These are phyloP conservation scores for Hemichromis elongatus DNA, from an alignment of 2,113 vertebrate species.

Conservation along the genomic window DNA sequence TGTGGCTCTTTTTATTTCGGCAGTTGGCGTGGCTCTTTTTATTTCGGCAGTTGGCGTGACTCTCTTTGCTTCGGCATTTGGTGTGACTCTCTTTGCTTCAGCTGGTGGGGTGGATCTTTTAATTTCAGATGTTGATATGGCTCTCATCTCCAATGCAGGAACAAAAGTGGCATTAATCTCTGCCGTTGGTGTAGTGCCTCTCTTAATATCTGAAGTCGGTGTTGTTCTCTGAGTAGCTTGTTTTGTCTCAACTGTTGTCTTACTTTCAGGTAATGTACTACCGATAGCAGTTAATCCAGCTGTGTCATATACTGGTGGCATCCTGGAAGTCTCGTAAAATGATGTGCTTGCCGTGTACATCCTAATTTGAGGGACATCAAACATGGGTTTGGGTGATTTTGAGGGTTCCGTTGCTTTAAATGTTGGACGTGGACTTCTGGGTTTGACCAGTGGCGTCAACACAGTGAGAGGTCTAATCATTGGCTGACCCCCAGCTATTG, in stretches of 20 bases:
- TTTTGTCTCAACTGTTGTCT: constrained; percentile 37
- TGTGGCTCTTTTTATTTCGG: constrained; percentile 6
- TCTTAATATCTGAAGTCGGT: constrained; percentile 24
- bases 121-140: not conserved
- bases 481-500: not conserved
- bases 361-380: constrained; percentile 74
- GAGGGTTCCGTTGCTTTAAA: constrained; percentile 47
- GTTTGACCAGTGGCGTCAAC: constrained; percentile 40
- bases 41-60: constrained; percentile 9
- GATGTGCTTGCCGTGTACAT: constrained; percentile 71
- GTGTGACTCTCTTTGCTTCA: not conserved
- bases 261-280: constrained; percentile 35
- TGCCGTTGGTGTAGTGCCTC: constrained; percentile 2
- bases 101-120: not conserved
- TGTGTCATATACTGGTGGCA: constrained; percentile 60
- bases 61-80: constrained; percentile 25
- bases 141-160: constrained; percentile 21
- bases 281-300: constrained; percentile 59
- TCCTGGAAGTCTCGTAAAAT: constrained; percentile 63
- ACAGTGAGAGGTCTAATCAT: constrained; percentile 48
- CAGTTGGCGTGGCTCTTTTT: constrained; percentile 5
- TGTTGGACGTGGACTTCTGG: constrained; percentile 57
- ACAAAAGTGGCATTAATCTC: constrained; percentile 8
- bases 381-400: constrained; percentile 72
- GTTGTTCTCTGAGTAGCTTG: constrained; percentile 30